A percentile compares a stretch with the other conserved stretches of the same genome.
Evolutionary conservation across 2,888 invertebrate species (phyloP).

Genomic region (Lasius platythorax): DNA sequence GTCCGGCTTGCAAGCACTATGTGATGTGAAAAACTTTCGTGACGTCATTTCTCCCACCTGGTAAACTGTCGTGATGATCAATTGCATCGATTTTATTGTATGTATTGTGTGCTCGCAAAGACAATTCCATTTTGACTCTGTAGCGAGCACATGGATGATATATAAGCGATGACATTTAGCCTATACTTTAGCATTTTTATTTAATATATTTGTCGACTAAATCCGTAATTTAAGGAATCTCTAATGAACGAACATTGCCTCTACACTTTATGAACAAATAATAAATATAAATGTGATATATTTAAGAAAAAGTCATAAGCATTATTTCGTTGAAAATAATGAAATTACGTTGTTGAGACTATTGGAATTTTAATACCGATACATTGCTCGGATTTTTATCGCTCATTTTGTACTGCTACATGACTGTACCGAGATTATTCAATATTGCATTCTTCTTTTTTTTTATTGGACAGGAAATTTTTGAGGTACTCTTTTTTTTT

Average conservation of each 20-base stretch:
- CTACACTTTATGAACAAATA: not conserved
- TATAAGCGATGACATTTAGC: not conserved
- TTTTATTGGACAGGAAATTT: not conserved
- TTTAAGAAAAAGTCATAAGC: not conserved
- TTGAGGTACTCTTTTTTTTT: not conserved
- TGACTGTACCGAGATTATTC: conserved; percentile 1
- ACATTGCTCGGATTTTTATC: not conserved
- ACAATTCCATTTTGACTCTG: conserved; percentile 9
- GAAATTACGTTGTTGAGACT: not conserved
- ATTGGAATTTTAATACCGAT: not conserved
- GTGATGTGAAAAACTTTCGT: conserved; percentile 68
- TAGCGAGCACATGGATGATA: not conserved
- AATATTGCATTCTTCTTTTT: not conserved
- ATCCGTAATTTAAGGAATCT: not conserved
- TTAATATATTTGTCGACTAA: not conserved
- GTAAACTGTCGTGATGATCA: conserved; percentile 58
- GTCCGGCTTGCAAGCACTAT: conserved; percentile 54
- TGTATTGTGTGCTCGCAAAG: not conserved
- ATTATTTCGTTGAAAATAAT: not conserved
- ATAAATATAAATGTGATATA: not conserved
- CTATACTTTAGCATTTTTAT: not conserved
- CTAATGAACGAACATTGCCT: not conserved
- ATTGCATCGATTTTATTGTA: conserved; percentile 60
- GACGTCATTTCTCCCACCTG: conserved; percentile 67
- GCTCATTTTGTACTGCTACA: not conserved